Evolutionary conservation across 2,888 invertebrate genomes (phyloP).

Genomic region (Scaeva pyrastri): DNA sequence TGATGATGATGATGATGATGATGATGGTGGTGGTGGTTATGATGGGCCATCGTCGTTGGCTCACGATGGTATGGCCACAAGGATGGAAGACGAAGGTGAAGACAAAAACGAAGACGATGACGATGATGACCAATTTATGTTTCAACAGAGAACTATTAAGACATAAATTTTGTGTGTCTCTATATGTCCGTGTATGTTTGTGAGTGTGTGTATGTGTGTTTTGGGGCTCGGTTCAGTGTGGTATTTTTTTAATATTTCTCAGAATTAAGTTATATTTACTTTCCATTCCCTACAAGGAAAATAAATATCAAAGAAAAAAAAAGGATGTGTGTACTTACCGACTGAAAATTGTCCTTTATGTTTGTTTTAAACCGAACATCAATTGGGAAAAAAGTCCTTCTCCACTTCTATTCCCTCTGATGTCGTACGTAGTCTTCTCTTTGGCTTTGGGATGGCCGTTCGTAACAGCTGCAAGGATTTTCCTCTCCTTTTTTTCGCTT

Average conservation of each 20-base stretch:
- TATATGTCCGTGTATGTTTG: not conserved
- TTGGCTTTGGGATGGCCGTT: constrained; percentile 8
- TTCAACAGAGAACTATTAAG: constrained; percentile 64
- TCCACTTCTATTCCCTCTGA: constrained; percentile 8
- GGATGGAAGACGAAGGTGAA: constrained; percentile 43
- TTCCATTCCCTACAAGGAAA: not conserved
- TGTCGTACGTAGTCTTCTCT: not conserved
- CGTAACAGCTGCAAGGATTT: constrained; percentile 47
- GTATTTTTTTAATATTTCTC: constrained; percentile 15
- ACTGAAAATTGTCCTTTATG: constrained; percentile 72
- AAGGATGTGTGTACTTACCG: constrained; percentile 51
- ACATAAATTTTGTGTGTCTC: constrained; percentile 51
- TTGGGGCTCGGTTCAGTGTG: constrained; percentile 14
- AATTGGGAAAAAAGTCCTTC: constrained; percentile 60
- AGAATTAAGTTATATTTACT: constrained; percentile 50
- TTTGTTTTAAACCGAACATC: constrained; percentile 63
- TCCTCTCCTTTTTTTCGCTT: not conserved
- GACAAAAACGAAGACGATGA: too few species aligned
- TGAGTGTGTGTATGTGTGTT: constrained; percentile 4
- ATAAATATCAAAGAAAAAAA: constrained; percentile 6
- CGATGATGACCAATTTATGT: constrained; percentile 62
- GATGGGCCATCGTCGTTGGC: constrained; percentile 26
- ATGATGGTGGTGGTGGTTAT: constrained; percentile 21
- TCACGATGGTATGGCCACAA: constrained; percentile 1
- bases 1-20: constrained; percentile 8